These are phyloP conservation scores for Panagrolaimus sp. DNA, from an alignment of 1,140 invertebrate genomes.

Conservation along the genomic window DNA sequence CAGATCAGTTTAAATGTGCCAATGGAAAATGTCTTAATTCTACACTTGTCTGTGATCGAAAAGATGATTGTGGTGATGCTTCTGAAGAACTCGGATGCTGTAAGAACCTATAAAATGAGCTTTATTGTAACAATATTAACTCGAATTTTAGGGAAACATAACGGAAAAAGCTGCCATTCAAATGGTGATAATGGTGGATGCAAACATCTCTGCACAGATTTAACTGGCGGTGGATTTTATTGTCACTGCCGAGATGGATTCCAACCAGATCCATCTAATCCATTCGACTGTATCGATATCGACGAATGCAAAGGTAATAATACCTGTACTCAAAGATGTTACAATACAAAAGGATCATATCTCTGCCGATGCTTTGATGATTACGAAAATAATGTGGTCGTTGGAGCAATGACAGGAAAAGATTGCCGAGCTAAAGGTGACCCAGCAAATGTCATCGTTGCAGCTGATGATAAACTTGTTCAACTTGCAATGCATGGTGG, in stretches of 20 bases:
- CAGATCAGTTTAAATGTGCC: slow-evolving; percentile 67
- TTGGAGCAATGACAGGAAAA: slow-evolving; percentile 57
- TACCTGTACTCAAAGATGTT: slow-evolving; percentile 87
- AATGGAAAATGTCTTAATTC: slow-evolving; percentile 78
- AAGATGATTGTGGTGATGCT: slow-evolving; percentile 87
- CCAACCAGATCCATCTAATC: slow-evolving; percentile 52
- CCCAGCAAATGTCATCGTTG: slow-evolving; percentile 49
- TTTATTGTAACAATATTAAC: background rate
- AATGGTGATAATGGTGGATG: slow-evolving; percentile 56
- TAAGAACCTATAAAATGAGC: slow-evolving; percentile 23
- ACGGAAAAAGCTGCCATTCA: slow-evolving; percentile 54
- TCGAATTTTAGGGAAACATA: slow-evolving; percentile 44
- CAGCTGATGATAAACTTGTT: slow-evolving; percentile 51
- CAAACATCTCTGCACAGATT: slow-evolving; percentile 54
- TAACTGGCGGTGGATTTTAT: slow-evolving; percentile 49
- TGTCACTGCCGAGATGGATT: slow-evolving; percentile 58
- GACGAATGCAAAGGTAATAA: slow-evolving; percentile 89
- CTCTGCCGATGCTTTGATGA: slow-evolving; percentile 91
- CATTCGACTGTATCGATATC: slow-evolving; percentile 68
- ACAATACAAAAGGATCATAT: slow-evolving; percentile 88
- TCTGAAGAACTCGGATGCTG: slow-evolving; percentile 75
- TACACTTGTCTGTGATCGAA: slow-evolving; percentile 87
- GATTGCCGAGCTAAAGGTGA: slow-evolving; percentile 60
- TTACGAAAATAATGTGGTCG: slow-evolving; percentile 69
- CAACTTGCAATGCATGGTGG: slow-evolving; percentile 50